Percentiles rank a stretch among this genome's conserved stretches.
Conservation (phyloP, 2,888 invertebrate genomes). For the Bombyx huttoni region DNA sequence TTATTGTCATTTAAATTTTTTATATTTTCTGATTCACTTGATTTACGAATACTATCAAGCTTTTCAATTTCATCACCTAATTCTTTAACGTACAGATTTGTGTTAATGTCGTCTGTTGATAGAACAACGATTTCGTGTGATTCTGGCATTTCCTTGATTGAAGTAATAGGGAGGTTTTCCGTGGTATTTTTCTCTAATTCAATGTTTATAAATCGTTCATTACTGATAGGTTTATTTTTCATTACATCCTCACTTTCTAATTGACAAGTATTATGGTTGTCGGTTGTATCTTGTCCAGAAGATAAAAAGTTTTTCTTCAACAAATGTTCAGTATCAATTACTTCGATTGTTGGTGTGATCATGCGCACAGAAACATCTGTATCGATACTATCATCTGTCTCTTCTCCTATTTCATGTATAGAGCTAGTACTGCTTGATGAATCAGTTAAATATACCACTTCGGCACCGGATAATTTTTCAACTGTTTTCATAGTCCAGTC, state of each 20-base stretch:
- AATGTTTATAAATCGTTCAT: conserved; percentile 8
- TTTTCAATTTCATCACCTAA: conserved; percentile 14
- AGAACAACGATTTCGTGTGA: conserved; percentile 50
- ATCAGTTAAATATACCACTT: conserved; percentile 79
- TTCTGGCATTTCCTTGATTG: conserved; percentile 3
- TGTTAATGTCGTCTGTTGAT: conserved; percentile 50
- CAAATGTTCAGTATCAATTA: conserved; percentile 54
- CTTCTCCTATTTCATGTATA: conserved; percentile 66
- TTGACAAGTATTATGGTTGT: conserved; percentile 3
- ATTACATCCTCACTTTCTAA: neutral
- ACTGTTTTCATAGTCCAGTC: conserved; percentile 64
- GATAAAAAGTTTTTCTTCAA: conserved; percentile 41
- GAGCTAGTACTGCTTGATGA: conserved; percentile 77
- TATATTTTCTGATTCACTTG: conserved; percentile 4
- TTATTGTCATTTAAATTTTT: conserved; percentile 1
- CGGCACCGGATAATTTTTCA: conserved; percentile 73
- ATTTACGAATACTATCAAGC: conserved; percentile 3
- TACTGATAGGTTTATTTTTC: neutral
- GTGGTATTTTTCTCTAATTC: conserved; percentile 7
- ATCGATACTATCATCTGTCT: conserved; percentile 51
- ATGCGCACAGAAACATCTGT: conserved; percentile 61
- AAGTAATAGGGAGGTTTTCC: neutral
- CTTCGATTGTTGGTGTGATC: conserved; percentile 65
- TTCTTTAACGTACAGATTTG: conserved; percentile 54
- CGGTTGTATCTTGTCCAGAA: conserved; percentile 6